Percentiles rank a stretch among this genome's conserved stretches.
Conservation (phyloP, 2,888 invertebrate genomes). For the Eupithecia subfuscata region DNA sequence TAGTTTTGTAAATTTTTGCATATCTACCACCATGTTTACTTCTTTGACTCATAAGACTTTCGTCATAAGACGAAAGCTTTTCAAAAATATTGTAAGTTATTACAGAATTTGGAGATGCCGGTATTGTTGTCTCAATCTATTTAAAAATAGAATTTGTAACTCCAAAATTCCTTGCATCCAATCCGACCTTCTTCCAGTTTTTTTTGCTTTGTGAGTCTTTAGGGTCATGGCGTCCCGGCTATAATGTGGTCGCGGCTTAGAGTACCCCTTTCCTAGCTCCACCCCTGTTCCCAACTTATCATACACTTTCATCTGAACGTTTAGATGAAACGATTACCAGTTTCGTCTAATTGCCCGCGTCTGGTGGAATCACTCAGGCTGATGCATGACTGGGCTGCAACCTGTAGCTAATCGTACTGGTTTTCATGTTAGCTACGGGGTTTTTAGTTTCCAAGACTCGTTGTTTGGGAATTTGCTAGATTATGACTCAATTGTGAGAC, state of each 20-base stretch:
- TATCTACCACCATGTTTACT: too few species aligned
- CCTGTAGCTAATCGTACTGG: slow-evolving; percentile 43
- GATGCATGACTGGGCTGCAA: slow-evolving; percentile 65
- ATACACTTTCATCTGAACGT: slow-evolving; percentile 78
- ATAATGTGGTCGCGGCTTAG: background rate
- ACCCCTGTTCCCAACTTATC: slow-evolving; percentile 58
- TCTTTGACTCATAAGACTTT: too few species aligned
- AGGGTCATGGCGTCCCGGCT: background rate
- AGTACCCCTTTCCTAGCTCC: background rate
- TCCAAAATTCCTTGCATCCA: background rate
- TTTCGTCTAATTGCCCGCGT: slow-evolving; percentile 79
- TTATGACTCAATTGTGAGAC: slow-evolving; percentile 4
- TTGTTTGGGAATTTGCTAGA: slow-evolving; percentile 9
- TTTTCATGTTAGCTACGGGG: slow-evolving; percentile 32
- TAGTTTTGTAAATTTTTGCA: too few species aligned
- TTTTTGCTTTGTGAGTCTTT: background rate
- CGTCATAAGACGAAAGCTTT: too few species aligned
- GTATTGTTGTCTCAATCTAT: too few species aligned
- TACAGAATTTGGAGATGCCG: too few species aligned
- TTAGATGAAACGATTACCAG: slow-evolving; percentile 79
- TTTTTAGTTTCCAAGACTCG: slow-evolving; percentile 26
- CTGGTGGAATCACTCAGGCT: slow-evolving; percentile 68
- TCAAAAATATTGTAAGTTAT: too few species aligned
- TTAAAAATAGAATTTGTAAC: background rate
- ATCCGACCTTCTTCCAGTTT: background rate